Percentiles rank a stretch among this genome's conserved stretches.
These are phyloP conservation scores for Rhagophthalmus giganteus DNA, from an alignment of 2,888 invertebrate genomes.

Conservation along the genomic window DNA sequence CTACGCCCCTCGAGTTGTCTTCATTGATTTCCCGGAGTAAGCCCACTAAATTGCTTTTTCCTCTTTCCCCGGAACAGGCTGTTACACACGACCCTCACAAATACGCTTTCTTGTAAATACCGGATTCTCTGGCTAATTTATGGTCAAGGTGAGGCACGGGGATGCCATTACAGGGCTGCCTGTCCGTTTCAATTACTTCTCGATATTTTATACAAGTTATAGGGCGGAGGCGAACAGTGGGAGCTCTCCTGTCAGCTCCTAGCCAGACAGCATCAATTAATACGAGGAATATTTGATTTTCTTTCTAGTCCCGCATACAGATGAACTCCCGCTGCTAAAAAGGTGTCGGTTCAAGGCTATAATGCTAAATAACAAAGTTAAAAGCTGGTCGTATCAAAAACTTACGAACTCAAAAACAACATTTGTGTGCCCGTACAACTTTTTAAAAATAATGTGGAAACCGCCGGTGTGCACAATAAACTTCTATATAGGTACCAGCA, in stretches of 20 bases:
- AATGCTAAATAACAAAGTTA: constrained; percentile 8
- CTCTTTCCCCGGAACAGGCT: constrained; percentile 35
- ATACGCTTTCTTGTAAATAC: constrained; percentile 40
- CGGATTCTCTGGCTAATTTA: constrained; percentile 42
- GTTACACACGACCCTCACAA: constrained; percentile 33
- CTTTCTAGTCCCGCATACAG: constrained; percentile 22
- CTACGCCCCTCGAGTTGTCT: constrained; percentile 42
- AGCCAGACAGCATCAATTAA: constrained; percentile 37
- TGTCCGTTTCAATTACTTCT: constrained; percentile 39
- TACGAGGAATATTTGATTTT: constrained; percentile 36
- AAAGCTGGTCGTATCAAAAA: background rate
- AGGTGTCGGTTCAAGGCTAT: constrained; percentile 21
- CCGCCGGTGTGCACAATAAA: constrained; percentile 4
- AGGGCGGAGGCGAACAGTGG: constrained; percentile 32
- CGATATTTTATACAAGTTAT: constrained; percentile 35
- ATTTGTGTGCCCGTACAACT: constrained; percentile 1
- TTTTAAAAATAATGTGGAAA: constrained; percentile 11
- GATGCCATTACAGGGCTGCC: constrained; percentile 32
- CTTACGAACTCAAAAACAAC: constrained; percentile 1
- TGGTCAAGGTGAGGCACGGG: constrained; percentile 42
- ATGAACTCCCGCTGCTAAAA: constrained; percentile 33
- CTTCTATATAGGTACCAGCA: background rate
- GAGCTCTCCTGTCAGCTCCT: constrained; percentile 36
- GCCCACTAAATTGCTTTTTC: constrained; percentile 53
- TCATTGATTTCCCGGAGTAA: constrained; percentile 54